Evolutionary conservation across 2,888 invertebrate species (phyloP).

Genomic region (Apoda limacodes): DNA sequence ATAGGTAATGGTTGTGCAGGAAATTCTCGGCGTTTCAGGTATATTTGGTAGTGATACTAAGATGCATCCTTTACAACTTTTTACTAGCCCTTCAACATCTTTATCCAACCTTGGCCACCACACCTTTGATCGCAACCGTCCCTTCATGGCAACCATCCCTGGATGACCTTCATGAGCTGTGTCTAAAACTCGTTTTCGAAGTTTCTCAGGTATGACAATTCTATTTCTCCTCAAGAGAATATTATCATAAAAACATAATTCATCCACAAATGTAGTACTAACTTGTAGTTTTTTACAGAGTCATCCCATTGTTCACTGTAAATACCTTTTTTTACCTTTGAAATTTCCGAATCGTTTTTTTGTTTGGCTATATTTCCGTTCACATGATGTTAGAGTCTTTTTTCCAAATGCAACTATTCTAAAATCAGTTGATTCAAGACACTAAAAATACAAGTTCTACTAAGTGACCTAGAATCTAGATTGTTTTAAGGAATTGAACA

Average conservation of each 20-base stretch:
- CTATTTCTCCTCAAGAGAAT: constrained; percentile 2
- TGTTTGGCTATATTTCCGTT: no score
- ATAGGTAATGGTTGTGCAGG: no score
- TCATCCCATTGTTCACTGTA: constrained; percentile 2
- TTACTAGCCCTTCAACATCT: constrained; percentile 8
- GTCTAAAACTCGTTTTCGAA: constrained; percentile 1
- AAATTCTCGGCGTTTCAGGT: constrained; percentile 17
- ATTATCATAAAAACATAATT: constrained; percentile 3
- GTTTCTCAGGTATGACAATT: constrained; percentile 1
- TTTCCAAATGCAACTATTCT: no score
- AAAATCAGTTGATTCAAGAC: no score
- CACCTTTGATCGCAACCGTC: neutral
- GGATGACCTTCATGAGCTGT: no score
- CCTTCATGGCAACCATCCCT: no score
- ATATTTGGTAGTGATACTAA: constrained; percentile 15
- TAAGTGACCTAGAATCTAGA: no score
- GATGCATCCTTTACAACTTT: constrained; percentile 17
- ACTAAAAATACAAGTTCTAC: no score
- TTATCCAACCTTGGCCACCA: constrained; percentile 2
- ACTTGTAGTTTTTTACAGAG: neutral
- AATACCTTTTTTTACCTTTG: constrained; percentile 1
- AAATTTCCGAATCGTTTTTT: constrained; percentile 1
- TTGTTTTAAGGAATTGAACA: no score
- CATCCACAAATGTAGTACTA: constrained; percentile 2
- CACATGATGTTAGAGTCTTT: no score